phyloP scores from a whole-genome alignment of 2,888 invertebrate species.

The Spilarctia lutea region DNA sequence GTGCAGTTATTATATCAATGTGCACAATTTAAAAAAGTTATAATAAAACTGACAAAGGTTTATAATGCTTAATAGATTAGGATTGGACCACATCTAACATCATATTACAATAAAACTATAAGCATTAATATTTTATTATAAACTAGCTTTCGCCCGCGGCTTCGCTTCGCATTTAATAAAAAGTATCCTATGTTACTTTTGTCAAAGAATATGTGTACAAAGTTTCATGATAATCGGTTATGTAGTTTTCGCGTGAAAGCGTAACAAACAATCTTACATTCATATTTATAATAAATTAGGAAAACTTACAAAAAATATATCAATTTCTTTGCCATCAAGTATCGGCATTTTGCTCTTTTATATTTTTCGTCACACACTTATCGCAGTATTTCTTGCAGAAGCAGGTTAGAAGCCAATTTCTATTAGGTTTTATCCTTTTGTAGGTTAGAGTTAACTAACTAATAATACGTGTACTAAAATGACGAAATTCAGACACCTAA shows the following conservation, averaged over 20 bases:
- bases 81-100: background rate
- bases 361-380: background rate
- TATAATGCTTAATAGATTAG: background rate
- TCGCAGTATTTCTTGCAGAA: background rate
- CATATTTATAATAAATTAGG: background rate
- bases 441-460: background rate
- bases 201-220: too few species aligned
- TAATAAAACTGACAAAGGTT: background rate
- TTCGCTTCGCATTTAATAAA: too few species aligned
- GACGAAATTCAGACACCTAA: background rate
- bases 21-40: background rate
- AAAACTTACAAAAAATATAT: slow-evolving; percentile 83
- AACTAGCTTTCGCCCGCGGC: too few species aligned
- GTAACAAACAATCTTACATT: too few species aligned
- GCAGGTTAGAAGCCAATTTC: background rate
- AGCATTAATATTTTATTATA: background rate
- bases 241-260: too few species aligned
- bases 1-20: background rate
- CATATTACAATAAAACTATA: background rate
- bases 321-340: slow-evolving; percentile 81
- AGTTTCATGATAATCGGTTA: too few species aligned
- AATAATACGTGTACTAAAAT: background rate
- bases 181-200: too few species aligned
- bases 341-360: slow-evolving; percentile 68
- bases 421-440: too few species aligned